Evolutionary conservation across 2,113 vertebrate species (phyloP).

Genomic region (Heterochromis multidens): DNA sequence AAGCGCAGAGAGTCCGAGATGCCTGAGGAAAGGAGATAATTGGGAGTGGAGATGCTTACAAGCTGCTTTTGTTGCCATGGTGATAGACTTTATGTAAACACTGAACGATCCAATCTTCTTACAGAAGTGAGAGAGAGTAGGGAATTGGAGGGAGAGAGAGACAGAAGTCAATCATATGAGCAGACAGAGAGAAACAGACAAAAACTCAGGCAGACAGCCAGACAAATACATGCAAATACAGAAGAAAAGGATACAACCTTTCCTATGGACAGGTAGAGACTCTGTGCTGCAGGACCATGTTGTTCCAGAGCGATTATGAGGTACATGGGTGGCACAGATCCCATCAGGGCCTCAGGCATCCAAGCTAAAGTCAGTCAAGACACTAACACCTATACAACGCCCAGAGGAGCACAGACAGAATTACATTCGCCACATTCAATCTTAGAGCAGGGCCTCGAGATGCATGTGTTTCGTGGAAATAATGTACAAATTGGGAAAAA

Average conservation of each 20-base stretch:
- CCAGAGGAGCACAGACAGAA: slow-evolving; percentile 37
- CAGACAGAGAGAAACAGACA: not conserved
- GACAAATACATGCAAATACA: slow-evolving; percentile 10
- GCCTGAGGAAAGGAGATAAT: slow-evolving; percentile 61
- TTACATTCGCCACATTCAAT: slow-evolving; percentile 54
- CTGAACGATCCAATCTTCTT: slow-evolving; percentile 43
- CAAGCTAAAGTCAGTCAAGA: slow-evolving; percentile 56
- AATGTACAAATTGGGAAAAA: slow-evolving; percentile 56
- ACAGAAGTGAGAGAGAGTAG: not conserved
- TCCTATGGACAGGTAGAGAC: slow-evolving; percentile 14
- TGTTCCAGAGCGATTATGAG: slow-evolving; percentile 56
- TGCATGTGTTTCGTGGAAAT: slow-evolving; percentile 44
- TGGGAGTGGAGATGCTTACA: slow-evolving; percentile 32
- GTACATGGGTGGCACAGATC: slow-evolving; percentile 52
- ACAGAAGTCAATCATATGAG: slow-evolving; percentile 23
- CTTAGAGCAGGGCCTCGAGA: slow-evolving; percentile 27
- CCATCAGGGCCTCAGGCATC: slow-evolving; percentile 49
- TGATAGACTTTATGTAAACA: slow-evolving; percentile 54
- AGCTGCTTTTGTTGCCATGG: slow-evolving; percentile 44
- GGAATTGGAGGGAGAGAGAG: not conserved
- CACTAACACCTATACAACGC: slow-evolving; percentile 39
- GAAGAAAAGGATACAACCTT: not conserved
- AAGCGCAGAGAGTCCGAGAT: slow-evolving; percentile 34
- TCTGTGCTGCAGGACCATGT: slow-evolving; percentile 17
- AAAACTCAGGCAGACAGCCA: not conserved